Percentiles rank a stretch among this genome's conserved stretches.
Conservation (phyloP, 2,888 invertebrate genomes). For the Lasioglossum calceatum region DNA sequence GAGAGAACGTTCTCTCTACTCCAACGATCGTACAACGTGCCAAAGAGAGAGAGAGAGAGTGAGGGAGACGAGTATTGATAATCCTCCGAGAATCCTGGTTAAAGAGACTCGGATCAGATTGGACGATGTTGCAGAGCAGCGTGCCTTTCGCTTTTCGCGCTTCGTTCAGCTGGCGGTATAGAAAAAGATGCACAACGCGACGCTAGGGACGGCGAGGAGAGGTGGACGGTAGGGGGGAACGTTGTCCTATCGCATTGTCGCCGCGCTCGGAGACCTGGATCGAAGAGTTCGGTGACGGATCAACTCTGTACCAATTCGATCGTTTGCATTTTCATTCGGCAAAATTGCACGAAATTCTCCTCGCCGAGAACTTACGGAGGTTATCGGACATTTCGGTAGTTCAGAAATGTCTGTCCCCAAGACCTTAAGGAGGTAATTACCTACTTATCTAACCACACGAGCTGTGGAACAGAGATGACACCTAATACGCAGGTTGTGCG, state of each 20-base stretch:
- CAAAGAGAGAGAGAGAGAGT: not conserved
- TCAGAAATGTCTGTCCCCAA: not conserved
- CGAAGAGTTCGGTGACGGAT: not conserved
- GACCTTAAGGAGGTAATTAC: not conserved
- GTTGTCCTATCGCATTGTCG: not conserved
- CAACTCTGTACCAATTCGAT: not conserved
- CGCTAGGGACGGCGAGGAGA: not conserved
- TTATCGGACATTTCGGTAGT: not conserved
- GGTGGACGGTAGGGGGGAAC: not conserved
- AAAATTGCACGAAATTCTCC: not conserved
- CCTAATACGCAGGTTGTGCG: not conserved
- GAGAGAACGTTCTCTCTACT: not conserved
- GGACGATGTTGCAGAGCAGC: not conserved
- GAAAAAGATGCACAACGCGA: not conserved
- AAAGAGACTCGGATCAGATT: conserved; percentile 10
- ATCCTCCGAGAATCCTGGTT: conserved; percentile 3
- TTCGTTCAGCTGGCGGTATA: not conserved
- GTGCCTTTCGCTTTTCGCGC: conserved; percentile 1
- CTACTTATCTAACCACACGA: not conserved
- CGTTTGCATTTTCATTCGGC: not conserved
- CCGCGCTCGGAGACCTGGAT: not conserved
- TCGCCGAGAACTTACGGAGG: not conserved
- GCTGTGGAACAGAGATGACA: rapidly evolving
- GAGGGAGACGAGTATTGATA: conserved; percentile 33
- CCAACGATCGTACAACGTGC: not conserved